Base-by-base conservation (phyloP, 2,888 invertebrate genomes). In the Andricus curvator region DNA sequence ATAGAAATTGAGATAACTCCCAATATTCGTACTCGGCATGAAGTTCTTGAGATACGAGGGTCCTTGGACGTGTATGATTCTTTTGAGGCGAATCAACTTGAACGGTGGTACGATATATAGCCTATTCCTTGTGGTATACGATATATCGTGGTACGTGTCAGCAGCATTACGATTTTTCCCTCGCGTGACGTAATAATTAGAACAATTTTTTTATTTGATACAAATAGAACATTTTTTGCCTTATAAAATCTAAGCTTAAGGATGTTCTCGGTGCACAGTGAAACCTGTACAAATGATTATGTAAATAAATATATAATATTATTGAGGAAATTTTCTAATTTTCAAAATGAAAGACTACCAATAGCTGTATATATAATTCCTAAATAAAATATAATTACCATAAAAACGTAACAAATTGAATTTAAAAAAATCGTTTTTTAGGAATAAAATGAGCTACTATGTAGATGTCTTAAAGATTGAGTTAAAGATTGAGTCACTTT, bases 41-140 rank as follows among this genome's bases (percentile, higher is more conserved):
- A 51, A 33, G 29, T 20, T 29, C 33, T 70, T n/a, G 70, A 70
- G 29, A 51, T 20, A 70, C 51, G 70, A 70, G 51, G 29, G 70
- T 70, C 70, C 70, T 70, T 70, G 51, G 70, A 51, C 48, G 29
- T 51, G 70, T 51, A 70, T 9, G 33, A 70, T 51, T 51, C 29
- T 33, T 70, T 70, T 51, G 51, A 70, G 70, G 48, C 29, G 33
- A 70, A 70, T 70, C 51, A 44, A 33, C 70, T 51, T 51, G 51
- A 70, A 29, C 51, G 51, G 29, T 48, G 70, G 29, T 48, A 70
- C 25, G 51, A 70, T 70, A 70, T 70, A 70, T 70, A 70, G 25
- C 48, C 29, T 44, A 17, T 8, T 25, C 25, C 25, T 25, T 25
- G 25, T 1, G 20, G 25, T 44, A 51, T 70, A 70, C 29, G 25